Evolutionary conservation across 2,113 vertebrate species (phyloP).

Genomic region (Guaruba guarouba): DNA sequence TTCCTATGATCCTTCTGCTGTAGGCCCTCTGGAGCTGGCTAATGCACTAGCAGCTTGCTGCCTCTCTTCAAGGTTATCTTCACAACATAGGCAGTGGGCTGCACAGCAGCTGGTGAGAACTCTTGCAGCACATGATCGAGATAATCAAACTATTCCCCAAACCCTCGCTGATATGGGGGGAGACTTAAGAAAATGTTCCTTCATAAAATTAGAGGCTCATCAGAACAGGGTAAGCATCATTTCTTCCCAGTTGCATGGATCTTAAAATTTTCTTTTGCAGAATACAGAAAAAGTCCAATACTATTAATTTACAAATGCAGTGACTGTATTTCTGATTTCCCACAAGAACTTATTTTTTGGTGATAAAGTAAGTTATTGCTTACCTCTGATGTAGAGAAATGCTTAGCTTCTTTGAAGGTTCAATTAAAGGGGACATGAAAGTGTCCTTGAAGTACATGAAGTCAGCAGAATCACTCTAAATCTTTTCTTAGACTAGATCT

Average conservation of each 20-base stretch:
- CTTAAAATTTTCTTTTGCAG: not conserved
- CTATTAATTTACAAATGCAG: accelerated
- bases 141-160: conserved; percentile 90
- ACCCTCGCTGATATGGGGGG: conserved; percentile 95
- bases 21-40: conserved; percentile 98
- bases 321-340: not conserved
- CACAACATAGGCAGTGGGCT: conserved; percentile 97
- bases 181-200: conserved; percentile 92
- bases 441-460: not conserved
- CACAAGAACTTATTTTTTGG: not conserved
- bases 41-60: conserved; percentile 97
- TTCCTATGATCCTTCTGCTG: conserved; percentile 90
- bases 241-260: not conserved
- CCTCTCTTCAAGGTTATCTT: conserved; percentile 94
- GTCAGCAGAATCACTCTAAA: not conserved
- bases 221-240: conserved; percentile 87
- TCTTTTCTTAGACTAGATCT: not conserved
- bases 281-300: not conserved
- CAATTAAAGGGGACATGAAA: not conserved
- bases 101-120: conserved; percentile 95
- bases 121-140: conserved; percentile 93
- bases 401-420: not conserved
- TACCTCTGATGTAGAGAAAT: not conserved
- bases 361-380: not conserved
- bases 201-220: conserved; percentile 94